Percentiles rank a stretch among this genome's conserved stretches.
Conservation (phyloP, 2,797 vertebrate species). For the Pseudocheirus occidentalis region DNA sequence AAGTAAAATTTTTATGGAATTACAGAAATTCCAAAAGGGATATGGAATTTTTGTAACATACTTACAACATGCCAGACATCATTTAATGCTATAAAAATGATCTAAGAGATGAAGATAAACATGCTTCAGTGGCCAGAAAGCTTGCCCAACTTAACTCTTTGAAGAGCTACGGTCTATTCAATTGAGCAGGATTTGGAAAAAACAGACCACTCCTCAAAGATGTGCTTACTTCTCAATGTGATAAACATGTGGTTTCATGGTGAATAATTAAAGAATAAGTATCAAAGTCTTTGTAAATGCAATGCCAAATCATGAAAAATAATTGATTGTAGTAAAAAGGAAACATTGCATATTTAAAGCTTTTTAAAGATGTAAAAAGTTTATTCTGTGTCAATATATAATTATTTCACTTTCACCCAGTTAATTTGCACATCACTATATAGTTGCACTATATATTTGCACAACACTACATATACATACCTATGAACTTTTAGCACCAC, state of each 20-base stretch:
- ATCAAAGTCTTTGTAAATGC: background rate
- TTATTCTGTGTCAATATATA: background rate
- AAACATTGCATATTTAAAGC: background rate
- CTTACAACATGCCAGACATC: background rate
- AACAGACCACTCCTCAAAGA: background rate
- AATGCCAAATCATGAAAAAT: background rate
- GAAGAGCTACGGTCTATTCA: background rate
- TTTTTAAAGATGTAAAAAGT: background rate
- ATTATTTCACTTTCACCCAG: background rate
- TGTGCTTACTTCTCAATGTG: background rate
- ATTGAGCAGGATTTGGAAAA: background rate
- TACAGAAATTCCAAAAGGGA: background rate
- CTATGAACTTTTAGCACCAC: background rate
- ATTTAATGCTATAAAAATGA: background rate
- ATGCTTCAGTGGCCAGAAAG: background rate
- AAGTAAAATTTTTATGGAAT: background rate
- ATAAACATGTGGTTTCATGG: background rate
- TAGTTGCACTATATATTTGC: too few relatives aligned
- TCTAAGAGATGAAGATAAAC: background rate
- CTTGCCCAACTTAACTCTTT: background rate
- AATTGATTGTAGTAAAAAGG: background rate
- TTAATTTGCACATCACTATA: background rate
- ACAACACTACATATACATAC: background rate
- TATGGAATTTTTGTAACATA: background rate
- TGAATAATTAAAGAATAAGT: background rate